These are phyloP conservation scores for Stenodema calcarata DNA, from an alignment of 2,888 invertebrate species.

Conservation along the genomic window DNA sequence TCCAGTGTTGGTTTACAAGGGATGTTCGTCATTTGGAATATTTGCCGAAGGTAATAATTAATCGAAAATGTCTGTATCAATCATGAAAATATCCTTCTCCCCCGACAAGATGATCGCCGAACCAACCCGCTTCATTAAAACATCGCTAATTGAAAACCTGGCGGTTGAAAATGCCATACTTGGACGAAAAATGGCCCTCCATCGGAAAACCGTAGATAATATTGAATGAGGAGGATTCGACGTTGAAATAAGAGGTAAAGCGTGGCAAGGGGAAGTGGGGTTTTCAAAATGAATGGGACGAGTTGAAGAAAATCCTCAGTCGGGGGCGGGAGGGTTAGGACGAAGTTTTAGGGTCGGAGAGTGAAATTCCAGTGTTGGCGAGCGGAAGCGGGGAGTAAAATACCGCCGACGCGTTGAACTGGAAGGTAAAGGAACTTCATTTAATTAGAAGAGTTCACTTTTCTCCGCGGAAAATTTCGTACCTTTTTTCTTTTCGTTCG, in stretches of 20 bases:
- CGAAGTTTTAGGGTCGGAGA: not conserved
- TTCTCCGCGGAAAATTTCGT: not conserved
- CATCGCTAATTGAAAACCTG: not conserved
- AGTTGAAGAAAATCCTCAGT: not conserved
- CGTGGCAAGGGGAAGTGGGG: not conserved
- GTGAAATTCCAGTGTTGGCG: not conserved
- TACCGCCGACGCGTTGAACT: not conserved
- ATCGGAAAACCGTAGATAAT: not conserved
- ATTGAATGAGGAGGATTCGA: not conserved
- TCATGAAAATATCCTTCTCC: not conserved
- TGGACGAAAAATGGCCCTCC: not conserved
- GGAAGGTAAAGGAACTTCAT: not conserved
- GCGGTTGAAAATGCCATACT: not conserved
- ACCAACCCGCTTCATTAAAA: not conserved
- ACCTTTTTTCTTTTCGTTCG: not conserved
- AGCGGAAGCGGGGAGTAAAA: not conserved
- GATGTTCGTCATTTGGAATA: too few relatives aligned
- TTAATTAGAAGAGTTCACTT: not conserved
- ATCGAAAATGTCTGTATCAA: not conserved
- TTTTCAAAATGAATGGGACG: not conserved
- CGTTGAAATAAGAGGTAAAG: not conserved
- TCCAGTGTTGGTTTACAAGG: too few relatives aligned
- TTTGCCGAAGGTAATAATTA: too few relatives aligned
- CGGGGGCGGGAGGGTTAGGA: not conserved
- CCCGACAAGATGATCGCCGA: not conserved